Conservation (phyloP, 2,888 invertebrate species). For the Caenorhabditis uteleia region DNA sequence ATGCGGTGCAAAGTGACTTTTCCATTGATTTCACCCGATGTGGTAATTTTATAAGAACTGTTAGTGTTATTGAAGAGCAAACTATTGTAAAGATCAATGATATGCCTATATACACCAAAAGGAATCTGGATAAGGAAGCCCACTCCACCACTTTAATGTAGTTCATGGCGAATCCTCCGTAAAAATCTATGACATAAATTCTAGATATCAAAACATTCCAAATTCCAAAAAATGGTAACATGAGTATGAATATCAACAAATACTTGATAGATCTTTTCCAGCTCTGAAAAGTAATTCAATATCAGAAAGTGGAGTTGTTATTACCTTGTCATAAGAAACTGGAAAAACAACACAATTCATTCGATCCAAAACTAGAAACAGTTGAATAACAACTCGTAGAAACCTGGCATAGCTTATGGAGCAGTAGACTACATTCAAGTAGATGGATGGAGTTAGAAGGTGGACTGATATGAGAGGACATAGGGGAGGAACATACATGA, state of each 20-base stretch:
- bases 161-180: too few relatives aligned
- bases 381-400: conserved; percentile 10
- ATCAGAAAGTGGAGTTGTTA: too few relatives aligned
- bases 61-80: too few relatives aligned
- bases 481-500: conserved; percentile 19
- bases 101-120: too few relatives aligned
- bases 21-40: too few relatives aligned
- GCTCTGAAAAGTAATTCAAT: too few relatives aligned
- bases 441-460: neutral
- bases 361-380: conserved; percentile 11
- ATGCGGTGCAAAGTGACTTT: too few relatives aligned
- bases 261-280: conserved; percentile 4
- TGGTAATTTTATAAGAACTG: too few relatives aligned
- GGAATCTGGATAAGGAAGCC: too few relatives aligned
- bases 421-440: conserved; percentile 7
- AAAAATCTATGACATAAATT: too few relatives aligned
- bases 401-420: conserved; percentile 1
- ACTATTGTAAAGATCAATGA: too few relatives aligned
- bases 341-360: conserved; percentile 11
- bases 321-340: conserved; percentile 1
- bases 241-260: conserved; percentile 1
- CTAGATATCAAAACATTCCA: conserved; percentile 20
- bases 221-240: conserved; percentile 13
- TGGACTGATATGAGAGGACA: neutral
- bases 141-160: too few relatives aligned